phyloP scores from a whole-genome alignment of 2,113 vertebrate genomes.

The Cettia cetti region DNA sequence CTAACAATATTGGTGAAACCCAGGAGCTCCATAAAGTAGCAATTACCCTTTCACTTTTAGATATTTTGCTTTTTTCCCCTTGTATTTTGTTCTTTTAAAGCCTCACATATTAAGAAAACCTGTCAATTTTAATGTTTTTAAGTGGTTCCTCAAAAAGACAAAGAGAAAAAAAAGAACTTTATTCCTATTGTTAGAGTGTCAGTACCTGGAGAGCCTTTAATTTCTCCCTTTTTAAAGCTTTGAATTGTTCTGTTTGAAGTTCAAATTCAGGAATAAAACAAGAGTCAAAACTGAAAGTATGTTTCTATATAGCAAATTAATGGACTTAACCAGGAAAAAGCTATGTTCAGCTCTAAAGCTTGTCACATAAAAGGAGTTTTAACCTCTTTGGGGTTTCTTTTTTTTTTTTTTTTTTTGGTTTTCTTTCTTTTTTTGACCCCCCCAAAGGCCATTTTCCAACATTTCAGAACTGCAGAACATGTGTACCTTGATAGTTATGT shows the following conservation, averaged over 20 bases:
- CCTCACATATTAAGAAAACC: background rate
- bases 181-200: slow-evolving; percentile 9
- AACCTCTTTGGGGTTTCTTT: background rate
- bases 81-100: slow-evolving; percentile 14
- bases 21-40: background rate
- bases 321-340: slow-evolving; percentile 9
- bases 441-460: background rate
- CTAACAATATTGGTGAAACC: background rate
- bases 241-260: slow-evolving; percentile 40
- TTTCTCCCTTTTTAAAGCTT: slow-evolving; percentile 21
- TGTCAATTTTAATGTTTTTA: slow-evolving; percentile 8
- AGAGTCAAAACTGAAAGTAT: slow-evolving; percentile 8
- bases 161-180: background rate
- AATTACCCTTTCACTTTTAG: slow-evolving; percentile 14
- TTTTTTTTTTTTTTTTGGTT: background rate
- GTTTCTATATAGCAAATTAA: background rate
- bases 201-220: slow-evolving; percentile 42
- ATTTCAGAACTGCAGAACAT: background rate
- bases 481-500: background rate
- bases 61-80: background rate
- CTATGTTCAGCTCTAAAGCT: background rate
- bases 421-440: background rate
- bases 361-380: background rate
- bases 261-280: slow-evolving; percentile 26
- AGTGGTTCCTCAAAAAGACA: background rate